phyloP scores from a whole-genome alignment of 2,113 vertebrate species.

The Tichodroma muraria region DNA sequence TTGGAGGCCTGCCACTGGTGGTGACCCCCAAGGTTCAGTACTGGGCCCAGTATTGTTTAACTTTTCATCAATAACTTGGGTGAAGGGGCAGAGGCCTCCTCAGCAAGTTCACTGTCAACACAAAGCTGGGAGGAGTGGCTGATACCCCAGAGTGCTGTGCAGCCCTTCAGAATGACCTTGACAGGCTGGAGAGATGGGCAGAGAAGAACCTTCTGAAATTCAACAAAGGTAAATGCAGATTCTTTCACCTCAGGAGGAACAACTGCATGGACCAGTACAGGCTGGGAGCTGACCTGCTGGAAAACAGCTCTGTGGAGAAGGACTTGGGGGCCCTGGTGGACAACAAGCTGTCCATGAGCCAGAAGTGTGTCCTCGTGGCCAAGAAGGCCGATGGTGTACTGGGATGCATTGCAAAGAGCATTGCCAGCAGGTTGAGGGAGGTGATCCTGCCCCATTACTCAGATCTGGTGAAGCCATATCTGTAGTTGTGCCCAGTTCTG shows the following conservation, averaged over 20 bases:
- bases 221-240: fast-evolving
- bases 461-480: neutral
- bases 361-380: neutral
- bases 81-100: neutral
- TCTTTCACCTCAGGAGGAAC: neutral
- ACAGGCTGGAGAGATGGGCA: neutral
- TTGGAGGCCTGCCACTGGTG: neutral
- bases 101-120: neutral
- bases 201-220: neutral
- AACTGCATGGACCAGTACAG: fast-evolving
- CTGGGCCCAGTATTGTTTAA: neutral
- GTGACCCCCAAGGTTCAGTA: neutral
- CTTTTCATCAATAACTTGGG: neutral
- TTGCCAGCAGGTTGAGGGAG: neutral
- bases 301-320: neutral
- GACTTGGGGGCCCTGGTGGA: neutral
- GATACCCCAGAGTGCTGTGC: neutral
- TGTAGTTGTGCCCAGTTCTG: neutral
- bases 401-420: neutral
- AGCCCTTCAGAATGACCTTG: neutral
- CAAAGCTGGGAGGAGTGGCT: neutral
- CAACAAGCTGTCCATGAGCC: neutral
- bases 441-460: neutral
- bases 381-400: neutral
- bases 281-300: neutral